These are phyloP conservation scores for Drosophila lini DNA, from an alignment of 1,140 invertebrate genomes.

Conservation along the genomic window DNA sequence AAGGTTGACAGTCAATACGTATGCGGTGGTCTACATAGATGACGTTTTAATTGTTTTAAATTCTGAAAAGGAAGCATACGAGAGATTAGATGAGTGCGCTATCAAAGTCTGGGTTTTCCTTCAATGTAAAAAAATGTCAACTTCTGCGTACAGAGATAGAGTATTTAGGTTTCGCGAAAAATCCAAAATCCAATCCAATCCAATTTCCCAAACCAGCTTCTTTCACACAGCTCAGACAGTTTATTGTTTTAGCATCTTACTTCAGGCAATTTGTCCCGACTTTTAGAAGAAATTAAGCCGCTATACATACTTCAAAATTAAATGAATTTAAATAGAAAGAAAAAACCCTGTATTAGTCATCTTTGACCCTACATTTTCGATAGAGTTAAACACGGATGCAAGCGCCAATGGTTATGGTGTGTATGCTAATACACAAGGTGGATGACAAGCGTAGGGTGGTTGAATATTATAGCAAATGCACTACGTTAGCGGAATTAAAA, in stretches of 20 bases:
- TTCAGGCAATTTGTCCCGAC: constrained; percentile 6
- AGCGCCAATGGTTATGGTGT: neutral
- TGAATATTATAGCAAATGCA: constrained; percentile 1
- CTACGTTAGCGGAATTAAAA: neutral
- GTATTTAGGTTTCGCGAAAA: neutral
- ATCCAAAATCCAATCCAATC: too few species aligned
- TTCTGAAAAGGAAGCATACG: neutral
- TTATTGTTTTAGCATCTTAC: constrained; percentile 1
- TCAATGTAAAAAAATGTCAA: neutral
- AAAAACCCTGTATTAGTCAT: neutral
- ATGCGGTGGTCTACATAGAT: constrained; percentile 4
- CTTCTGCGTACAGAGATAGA: neutral
- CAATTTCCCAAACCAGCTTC: neutral
- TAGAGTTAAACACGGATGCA: neutral
- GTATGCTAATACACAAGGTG: constrained; percentile 5
- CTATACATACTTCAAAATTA: neutral
- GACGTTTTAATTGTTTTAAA: neutral
- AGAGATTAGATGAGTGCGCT: neutral
- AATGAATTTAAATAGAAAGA: neutral
- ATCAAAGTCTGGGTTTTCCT: neutral
- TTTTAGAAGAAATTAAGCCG: neutral
- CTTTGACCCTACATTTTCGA: neutral
- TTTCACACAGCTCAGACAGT: constrained; percentile 8
- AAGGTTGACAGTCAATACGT: neutral
- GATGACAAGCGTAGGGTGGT: neutral